phyloP scores from a whole-genome alignment of 2,797 vertebrate genomes.

The Mormyrus proboscirostris region DNA sequence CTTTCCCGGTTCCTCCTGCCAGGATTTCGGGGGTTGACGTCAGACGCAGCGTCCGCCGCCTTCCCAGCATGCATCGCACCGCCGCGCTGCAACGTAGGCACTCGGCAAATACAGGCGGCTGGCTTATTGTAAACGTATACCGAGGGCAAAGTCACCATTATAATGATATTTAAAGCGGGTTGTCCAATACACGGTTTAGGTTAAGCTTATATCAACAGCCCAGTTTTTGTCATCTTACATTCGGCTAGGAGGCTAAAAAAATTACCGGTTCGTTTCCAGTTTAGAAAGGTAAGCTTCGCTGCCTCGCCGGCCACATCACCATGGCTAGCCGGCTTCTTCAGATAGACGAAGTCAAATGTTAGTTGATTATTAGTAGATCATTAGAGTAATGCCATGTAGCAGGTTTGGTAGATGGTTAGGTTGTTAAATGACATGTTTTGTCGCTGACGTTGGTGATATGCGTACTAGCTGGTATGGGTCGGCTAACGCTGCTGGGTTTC shows the following conservation, averaged over 20 bases:
- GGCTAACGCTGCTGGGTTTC: not conserved
- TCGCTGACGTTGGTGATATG: not conserved
- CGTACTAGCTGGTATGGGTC: not conserved
- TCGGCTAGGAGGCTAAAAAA: not conserved
- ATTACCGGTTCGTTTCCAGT: not conserved
- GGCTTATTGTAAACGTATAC: slow-evolving; percentile 49
- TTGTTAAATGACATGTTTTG: not conserved
- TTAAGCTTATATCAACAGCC: not conserved
- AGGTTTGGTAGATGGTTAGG: not conserved
- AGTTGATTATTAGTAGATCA: not conserved
- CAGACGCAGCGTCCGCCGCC: not conserved
- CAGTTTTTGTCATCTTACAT: not conserved
- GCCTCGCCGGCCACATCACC: not conserved
- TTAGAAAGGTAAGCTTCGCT: slow-evolving; percentile 21
- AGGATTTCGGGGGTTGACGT: not conserved
- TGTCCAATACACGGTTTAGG: not conserved
- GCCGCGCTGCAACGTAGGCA: slow-evolving; percentile 61
- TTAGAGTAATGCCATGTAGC: not conserved
- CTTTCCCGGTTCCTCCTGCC: not conserved
- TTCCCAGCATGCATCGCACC: slow-evolving; percentile 56
- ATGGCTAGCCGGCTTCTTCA: not conserved
- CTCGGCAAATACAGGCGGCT: slow-evolving; percentile 41
- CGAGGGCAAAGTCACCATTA: slow-evolving; percentile 31
- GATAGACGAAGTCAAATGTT: not conserved
- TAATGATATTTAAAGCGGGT: slow-evolving; percentile 11